These are phyloP conservation scores for Autographa pulchrina DNA, from an alignment of 2,888 invertebrate genomes.

Conservation along the genomic window DNA sequence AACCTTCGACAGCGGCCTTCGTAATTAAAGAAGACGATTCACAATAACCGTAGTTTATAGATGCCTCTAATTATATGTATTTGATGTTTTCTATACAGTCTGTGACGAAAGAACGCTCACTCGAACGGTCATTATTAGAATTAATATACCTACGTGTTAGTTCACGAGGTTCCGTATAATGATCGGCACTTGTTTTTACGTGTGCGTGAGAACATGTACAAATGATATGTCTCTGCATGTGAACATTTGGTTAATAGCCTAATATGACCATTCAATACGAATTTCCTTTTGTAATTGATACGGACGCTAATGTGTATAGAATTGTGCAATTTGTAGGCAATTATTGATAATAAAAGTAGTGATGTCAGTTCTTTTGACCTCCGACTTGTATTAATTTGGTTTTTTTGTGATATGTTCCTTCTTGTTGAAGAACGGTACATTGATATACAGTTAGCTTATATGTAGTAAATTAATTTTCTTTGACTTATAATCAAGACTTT, in stretches of 20 bases:
- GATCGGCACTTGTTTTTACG: conserved; percentile 83
- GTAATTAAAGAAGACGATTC: conserved; percentile 86
- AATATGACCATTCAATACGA: conserved; percentile 71
- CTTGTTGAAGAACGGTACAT: conserved; percentile 24
- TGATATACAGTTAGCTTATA: conserved; percentile 10
- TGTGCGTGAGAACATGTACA: conserved; percentile 84
- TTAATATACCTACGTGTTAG: conserved; percentile 89
- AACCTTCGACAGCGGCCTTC: conserved; percentile 82
- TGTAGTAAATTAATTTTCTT: conserved; percentile 14
- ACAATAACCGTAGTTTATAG: conserved; percentile 88
- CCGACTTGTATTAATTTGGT: conserved; percentile 43
- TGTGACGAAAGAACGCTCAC: conserved; percentile 87
- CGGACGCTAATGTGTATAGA: conserved; percentile 69
- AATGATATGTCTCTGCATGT: conserved; percentile 83
- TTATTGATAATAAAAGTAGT: conserved; percentile 61
- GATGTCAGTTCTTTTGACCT: conserved; percentile 57
- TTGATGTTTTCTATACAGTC: conserved; percentile 87
- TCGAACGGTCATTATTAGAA: conserved; percentile 86
- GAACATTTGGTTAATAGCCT: conserved; percentile 75
- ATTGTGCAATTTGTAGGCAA: conserved; percentile 62
- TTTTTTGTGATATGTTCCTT: conserved; percentile 37
- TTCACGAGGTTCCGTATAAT: conserved; percentile 85
- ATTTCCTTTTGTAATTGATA: conserved; percentile 75
- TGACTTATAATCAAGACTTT: not conserved
- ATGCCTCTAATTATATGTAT: conserved; percentile 88